These are phyloP conservation scores for Tipula lateralis DNA, from an alignment of 2,888 invertebrate genomes.

Conservation along the genomic window DNA sequence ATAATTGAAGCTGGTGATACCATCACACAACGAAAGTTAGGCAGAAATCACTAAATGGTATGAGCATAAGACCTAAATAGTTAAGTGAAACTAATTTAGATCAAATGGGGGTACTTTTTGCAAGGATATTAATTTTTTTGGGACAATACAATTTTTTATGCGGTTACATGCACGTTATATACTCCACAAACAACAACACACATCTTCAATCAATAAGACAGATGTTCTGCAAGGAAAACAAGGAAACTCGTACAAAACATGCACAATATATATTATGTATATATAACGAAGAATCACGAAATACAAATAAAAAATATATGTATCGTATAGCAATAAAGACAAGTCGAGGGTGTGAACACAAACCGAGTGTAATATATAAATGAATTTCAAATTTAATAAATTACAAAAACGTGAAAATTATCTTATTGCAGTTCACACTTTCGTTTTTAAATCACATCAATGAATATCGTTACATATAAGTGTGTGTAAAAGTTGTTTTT, in stretches of 20 bases:
- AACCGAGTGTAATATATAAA: no score
- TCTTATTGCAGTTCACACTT: neutral
- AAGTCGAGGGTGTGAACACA: constrained; percentile 5
- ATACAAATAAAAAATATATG: neutral
- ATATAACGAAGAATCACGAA: neutral
- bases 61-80: no score
- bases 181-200: neutral
- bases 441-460: neutral
- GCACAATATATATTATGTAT: neutral
- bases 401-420: neutral
- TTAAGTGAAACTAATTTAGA: no score
- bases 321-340: neutral
- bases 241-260: neutral
- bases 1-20: no score
- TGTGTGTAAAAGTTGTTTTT: neutral
- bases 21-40: no score
- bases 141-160: neutral
- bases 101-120: no score
- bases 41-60: no score
- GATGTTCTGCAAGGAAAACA: neutral
- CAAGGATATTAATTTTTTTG: no score
- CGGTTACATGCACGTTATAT: neutral
- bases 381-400: neutral
- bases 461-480: neutral
- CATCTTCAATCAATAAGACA: neutral